phyloP scores from a whole-genome alignment of 2,888 invertebrate genomes.

The Volucella bombylans region DNA sequence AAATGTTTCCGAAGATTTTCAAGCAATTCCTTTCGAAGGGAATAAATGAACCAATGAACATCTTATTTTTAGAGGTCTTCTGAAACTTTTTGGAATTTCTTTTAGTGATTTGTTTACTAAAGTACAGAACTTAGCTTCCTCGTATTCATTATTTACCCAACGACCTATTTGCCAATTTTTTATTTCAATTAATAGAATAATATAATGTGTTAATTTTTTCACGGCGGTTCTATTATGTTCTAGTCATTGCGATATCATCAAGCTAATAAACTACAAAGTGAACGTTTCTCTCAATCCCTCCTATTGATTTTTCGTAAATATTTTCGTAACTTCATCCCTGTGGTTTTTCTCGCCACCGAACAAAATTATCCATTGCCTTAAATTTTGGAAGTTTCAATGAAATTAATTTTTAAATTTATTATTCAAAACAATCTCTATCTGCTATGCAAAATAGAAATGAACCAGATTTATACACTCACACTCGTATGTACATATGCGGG shows the following conservation, averaged over 20 bases:
- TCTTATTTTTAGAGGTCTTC: too few species aligned
- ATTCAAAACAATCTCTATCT: slow-evolving; percentile 12
- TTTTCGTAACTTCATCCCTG: slow-evolving; percentile 19
- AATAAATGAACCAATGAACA: too few species aligned
- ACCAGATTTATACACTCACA: too few species aligned
- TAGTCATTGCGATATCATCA: background rate
- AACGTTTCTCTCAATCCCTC: background rate
- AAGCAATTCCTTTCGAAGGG: too few species aligned
- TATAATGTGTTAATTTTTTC: background rate
- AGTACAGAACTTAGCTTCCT: too few species aligned
- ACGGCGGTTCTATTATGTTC: background rate
- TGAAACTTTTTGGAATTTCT: too few species aligned
- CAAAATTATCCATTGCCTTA: background rate
- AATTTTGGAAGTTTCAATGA: slow-evolving; percentile 1
- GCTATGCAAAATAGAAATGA: too few species aligned
- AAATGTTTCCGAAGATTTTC: too few species aligned
- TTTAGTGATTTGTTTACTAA: too few species aligned
- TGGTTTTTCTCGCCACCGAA: background rate
- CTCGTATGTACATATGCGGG: too few species aligned
- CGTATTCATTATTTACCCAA: too few species aligned
- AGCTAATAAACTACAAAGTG: slow-evolving; percentile 31
- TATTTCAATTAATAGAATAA: background rate
- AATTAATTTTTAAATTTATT: slow-evolving; percentile 30
- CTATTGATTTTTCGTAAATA: slow-evolving; percentile 31
- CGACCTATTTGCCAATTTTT: too few species aligned